Conservation (phyloP, 2,888 invertebrate species). For the Helicoverpa assulta region DNA sequence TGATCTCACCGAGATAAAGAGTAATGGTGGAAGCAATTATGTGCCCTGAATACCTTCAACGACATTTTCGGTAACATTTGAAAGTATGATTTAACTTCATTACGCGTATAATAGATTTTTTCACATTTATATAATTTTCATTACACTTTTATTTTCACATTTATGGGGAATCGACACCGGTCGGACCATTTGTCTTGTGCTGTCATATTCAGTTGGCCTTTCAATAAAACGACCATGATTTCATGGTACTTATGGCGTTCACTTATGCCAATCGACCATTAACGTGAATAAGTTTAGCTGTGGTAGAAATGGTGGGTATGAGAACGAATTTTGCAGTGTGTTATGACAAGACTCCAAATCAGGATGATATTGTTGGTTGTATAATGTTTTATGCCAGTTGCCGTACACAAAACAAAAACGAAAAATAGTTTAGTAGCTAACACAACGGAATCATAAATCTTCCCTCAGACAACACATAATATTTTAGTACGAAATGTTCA, state of each 20-base stretch:
- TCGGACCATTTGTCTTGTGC: constrained; percentile 31
- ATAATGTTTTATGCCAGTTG: too few species aligned
- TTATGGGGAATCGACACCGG: constrained; percentile 27
- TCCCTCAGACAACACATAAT: neutral
- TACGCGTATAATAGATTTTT: constrained; percentile 42
- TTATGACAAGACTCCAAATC: too few species aligned
- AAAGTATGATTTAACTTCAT: constrained; percentile 52
- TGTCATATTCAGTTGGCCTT: constrained; percentile 31
- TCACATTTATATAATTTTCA: constrained; percentile 21
- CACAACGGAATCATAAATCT: too few species aligned
- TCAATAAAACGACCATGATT: constrained; percentile 20
- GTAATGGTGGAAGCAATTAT: constrained; percentile 67
- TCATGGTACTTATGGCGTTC: constrained; percentile 13
- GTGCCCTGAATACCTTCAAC: constrained; percentile 37
- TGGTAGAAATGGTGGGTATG: too few species aligned
- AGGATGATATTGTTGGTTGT: too few species aligned
- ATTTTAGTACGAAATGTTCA: constrained; percentile 12
- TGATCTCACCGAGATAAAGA: constrained; percentile 69
- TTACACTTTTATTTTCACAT: constrained; percentile 29
- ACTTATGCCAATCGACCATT: neutral
- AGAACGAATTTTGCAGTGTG: too few species aligned
- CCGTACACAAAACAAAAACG: too few species aligned
- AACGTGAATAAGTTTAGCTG: too few species aligned
- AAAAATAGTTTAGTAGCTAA: too few species aligned
- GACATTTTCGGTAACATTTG: constrained; percentile 36